Evolutionary conservation across 2,797 vertebrate species (phyloP).

Genomic region (Ctenopoma multispine): DNA sequence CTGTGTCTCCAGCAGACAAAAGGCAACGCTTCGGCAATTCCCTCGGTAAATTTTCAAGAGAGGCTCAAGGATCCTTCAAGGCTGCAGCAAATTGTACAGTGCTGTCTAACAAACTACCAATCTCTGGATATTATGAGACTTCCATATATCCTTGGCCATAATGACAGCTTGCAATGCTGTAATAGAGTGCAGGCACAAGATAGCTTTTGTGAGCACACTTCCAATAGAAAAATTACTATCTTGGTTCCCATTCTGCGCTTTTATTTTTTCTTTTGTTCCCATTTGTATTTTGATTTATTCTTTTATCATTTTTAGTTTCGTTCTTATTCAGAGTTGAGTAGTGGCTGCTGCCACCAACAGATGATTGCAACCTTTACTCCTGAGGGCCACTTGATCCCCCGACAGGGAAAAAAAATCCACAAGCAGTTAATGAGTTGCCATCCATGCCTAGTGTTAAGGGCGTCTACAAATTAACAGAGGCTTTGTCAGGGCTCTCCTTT

Average conservation of each 20-base stretch:
- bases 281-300: conserved; percentile 79
- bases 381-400: conserved; percentile 68
- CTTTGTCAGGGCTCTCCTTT: conserved; percentile 74
- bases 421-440: conserved; percentile 75
- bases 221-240: conserved; percentile 79
- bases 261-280: conserved; percentile 63
- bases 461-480: conserved; percentile 78
- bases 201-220: conserved; percentile 80
- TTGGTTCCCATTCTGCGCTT: conserved; percentile 54
- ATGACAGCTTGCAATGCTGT: conserved; percentile 83
- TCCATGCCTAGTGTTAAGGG: conserved; percentile 71
- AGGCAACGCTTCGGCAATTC: conserved; percentile 86
- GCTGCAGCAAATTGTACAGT: conserved; percentile 85
- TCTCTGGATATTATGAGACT: conserved; percentile 85
- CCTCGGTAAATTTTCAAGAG: conserved; percentile 80
- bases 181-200: conserved; percentile 82
- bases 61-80: conserved; percentile 86
- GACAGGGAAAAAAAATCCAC: conserved; percentile 64
- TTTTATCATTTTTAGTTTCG: conserved; percentile 68
- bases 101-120: conserved; percentile 86
- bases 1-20: conserved; percentile 84
- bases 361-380: conserved; percentile 80
- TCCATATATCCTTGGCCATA: conserved; percentile 79
- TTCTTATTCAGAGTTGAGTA: conserved; percentile 60
- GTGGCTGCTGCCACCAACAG: conserved; percentile 62